Conservation (phyloP, 2,797 vertebrate species). For the Hydrolagus colliei region DNA sequence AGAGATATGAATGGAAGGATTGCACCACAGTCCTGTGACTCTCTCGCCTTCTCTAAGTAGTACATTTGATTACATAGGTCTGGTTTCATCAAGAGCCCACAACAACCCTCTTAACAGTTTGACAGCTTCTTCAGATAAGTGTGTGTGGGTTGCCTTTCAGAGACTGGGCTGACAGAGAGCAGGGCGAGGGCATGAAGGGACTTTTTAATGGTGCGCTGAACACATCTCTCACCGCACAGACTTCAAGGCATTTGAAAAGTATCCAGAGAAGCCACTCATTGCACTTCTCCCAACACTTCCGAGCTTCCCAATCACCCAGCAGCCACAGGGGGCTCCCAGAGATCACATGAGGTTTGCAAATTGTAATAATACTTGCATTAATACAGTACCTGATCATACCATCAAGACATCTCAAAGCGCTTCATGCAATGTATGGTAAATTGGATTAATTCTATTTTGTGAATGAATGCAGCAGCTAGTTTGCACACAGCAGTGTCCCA, state of each 20-base stretch:
- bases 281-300: not conserved
- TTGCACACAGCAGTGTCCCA: too few relatives aligned
- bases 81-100: not conserved
- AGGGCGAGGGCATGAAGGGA: not conserved
- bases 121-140: constrained; percentile 1
- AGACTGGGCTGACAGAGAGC: not conserved
- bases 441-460: too few relatives aligned
- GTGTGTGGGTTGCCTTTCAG: not conserved
- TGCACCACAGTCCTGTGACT: not conserved
- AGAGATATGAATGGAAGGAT: not conserved
- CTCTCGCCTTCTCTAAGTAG: constrained; percentile 2
- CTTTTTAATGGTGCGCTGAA: not conserved
- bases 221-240: constrained; percentile 7
- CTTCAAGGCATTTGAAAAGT: not conserved
- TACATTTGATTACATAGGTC: constrained; percentile 6
- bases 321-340: not conserved
- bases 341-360: too few relatives aligned
- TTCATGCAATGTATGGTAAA: too few relatives aligned
- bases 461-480: too few relatives aligned
- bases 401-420: too few relatives aligned
- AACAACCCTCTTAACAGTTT: not conserved
- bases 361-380: too few relatives aligned
- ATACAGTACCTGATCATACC: too few relatives aligned
- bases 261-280: not conserved
- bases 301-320: not conserved